phyloP scores from a whole-genome alignment of 2,113 vertebrate genomes.

The Baryphthengus martii region DNA sequence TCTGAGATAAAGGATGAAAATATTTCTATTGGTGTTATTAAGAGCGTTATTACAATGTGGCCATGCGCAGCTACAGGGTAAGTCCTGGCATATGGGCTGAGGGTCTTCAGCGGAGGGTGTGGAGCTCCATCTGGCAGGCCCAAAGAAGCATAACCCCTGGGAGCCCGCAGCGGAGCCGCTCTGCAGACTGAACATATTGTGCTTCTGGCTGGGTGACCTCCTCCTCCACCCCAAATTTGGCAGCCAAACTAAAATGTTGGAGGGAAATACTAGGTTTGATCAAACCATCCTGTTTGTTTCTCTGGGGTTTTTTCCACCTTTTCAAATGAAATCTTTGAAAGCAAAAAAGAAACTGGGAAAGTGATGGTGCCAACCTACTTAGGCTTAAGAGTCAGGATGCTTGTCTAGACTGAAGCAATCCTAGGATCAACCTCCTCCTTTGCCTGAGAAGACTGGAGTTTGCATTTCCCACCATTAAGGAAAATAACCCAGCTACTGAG shows the following conservation, averaged over 20 bases:
- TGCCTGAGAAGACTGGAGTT: neutral
- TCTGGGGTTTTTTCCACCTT: neutral
- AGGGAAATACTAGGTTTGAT: neutral
- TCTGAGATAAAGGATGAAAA: neutral
- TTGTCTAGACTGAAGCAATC: neutral
- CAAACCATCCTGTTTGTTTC: neutral
- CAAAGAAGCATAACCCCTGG: neutral
- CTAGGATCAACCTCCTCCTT: neutral
- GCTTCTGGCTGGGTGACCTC: slow-evolving; percentile 2
- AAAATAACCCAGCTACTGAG: neutral
- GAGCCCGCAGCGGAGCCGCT: neutral
- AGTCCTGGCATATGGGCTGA: neutral
- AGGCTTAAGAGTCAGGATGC: accelerated
- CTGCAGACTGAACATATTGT: neutral
- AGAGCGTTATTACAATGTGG: too few species aligned
- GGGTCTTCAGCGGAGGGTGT: neutral
- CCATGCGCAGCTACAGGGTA: neutral
- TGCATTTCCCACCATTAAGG: neutral
- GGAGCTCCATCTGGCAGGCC: slow-evolving; percentile 16
- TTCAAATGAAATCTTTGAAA: neutral
- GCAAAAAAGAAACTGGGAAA: neutral
- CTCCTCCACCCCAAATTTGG: neutral
- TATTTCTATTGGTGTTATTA: neutral
- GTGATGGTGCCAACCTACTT: neutral
- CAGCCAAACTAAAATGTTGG: neutral